Conservation (phyloP, 2,888 invertebrate genomes). For the Zhuqinia jingwanae region DNA sequence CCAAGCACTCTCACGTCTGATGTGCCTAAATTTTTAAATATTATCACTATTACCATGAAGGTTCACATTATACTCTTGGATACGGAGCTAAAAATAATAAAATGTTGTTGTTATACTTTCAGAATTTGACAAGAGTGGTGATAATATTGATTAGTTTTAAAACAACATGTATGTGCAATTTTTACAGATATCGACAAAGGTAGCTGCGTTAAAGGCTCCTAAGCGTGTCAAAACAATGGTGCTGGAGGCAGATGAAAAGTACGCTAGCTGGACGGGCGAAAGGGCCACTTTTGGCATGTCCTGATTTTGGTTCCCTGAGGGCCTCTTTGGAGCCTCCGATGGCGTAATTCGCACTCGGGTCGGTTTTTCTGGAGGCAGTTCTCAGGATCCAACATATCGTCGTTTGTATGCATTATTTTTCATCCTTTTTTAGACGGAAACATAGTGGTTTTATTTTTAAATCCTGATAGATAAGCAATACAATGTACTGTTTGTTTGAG, state of each 20-base stretch:
- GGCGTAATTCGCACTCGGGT: constrained; percentile 91
- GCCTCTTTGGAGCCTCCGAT: constrained; percentile 88
- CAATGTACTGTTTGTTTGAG: too few relatives aligned
- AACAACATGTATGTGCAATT: too few relatives aligned
- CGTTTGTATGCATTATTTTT: constrained; percentile 85
- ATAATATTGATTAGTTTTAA: too few relatives aligned
- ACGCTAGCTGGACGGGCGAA: constrained; percentile 80
- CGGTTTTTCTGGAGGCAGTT: constrained; percentile 91
- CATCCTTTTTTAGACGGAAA: background rate
- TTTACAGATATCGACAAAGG: background rate
- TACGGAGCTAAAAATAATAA: too few relatives aligned
- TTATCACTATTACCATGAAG: too few relatives aligned
- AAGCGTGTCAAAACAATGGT: background rate
- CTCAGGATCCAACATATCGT: constrained; percentile 90
- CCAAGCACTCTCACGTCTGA: too few relatives aligned
- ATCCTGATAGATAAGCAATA: too few relatives aligned
- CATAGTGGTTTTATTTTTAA: constrained; percentile 78
- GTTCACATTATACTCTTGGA: too few relatives aligned
- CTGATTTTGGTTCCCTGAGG: constrained; percentile 96
- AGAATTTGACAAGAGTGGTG: too few relatives aligned
- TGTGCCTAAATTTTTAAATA: too few relatives aligned
- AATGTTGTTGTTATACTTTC: too few relatives aligned
- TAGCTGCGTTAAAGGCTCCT: background rate
- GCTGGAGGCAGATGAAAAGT: constrained; percentile 72
- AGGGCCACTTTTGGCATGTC: constrained; percentile 96